Conservation (phyloP, 2,113 vertebrate species). For the Garra rufa region DNA sequence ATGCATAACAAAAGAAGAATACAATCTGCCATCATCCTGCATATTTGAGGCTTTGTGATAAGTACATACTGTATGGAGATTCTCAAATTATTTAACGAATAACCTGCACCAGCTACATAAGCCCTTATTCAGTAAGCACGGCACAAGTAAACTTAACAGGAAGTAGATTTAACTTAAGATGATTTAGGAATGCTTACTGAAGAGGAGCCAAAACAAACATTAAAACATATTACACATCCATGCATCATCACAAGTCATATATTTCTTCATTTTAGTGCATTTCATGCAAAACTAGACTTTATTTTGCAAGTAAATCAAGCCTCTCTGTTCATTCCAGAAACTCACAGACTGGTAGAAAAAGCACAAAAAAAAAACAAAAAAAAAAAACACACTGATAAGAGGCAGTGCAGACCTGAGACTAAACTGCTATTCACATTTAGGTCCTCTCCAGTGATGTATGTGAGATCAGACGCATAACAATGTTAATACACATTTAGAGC, state of each 20-base stretch:
- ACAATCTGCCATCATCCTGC: slow-evolving; percentile 4
- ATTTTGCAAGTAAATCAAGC: slow-evolving; percentile 28
- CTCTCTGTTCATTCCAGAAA: not conserved
- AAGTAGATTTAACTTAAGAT: not conserved
- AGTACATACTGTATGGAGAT: not conserved
- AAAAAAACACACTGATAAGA: not conserved
- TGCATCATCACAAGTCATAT: not conserved
- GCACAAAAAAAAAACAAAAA: not conserved
- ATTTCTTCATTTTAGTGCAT: slow-evolving; percentile 11
- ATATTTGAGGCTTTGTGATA: slow-evolving; percentile 13
- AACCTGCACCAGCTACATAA: not conserved
- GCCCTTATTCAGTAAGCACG: slow-evolving; percentile 42
- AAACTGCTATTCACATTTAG: slow-evolving; percentile 21
- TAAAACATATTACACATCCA: not conserved
- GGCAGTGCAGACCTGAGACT: slow-evolving; percentile 5
- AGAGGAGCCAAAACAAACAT: not conserved
- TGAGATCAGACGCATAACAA: not conserved
- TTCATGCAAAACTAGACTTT: slow-evolving; percentile 47
- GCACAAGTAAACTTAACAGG: slow-evolving; percentile 18
- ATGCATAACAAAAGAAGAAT: not conserved
- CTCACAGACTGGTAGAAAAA: not conserved
- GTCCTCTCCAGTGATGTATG: not conserved
- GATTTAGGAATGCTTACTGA: slow-evolving; percentile 10
- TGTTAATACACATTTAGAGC: not conserved
- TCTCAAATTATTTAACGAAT: not conserved